Evolutionary conservation across 92 coral and sea anemone genomes (phyloP).

Genomic region (Micromussa lordhowensis): DNA sequence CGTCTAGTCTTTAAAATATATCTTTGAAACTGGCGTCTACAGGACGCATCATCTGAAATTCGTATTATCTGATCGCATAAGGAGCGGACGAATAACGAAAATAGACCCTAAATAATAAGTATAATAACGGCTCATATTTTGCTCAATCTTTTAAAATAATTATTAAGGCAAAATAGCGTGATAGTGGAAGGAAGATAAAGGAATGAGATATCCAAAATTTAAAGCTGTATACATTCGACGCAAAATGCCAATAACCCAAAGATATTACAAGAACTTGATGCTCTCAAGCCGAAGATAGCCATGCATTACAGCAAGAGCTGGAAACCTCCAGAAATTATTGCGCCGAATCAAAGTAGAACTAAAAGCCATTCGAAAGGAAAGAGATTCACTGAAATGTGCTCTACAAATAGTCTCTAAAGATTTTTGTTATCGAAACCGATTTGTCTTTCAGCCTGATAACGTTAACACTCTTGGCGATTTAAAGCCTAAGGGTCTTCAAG

Average conservation of each 20-base stretch:
- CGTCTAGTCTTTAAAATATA: too few species aligned
- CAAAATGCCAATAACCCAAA: not conserved
- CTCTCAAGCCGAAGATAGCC: not conserved
- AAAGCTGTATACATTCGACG: not conserved
- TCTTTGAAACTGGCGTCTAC: too few species aligned
- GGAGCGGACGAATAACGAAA: too few species aligned
- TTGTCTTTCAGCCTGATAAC: conserved; percentile 1
- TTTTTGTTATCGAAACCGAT: conserved; percentile 9
- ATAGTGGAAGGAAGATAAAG: too few species aligned
- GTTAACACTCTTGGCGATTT: not conserved
- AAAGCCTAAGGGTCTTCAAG: conserved; percentile 15
- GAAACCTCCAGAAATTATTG: not conserved
- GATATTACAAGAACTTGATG: not conserved
- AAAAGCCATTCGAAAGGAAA: conserved; percentile 36
- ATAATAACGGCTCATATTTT: too few species aligned
- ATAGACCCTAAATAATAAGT: too few species aligned
- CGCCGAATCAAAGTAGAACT: not conserved
- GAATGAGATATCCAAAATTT: too few species aligned
- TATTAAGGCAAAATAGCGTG: too few species aligned
- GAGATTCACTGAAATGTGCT: conserved; percentile 34
- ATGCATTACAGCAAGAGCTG: not conserved
- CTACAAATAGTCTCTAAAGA: conserved; percentile 51
- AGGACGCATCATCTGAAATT: too few species aligned
- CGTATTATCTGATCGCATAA: too few species aligned
- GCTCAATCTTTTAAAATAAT: too few species aligned